phyloP scores from a whole-genome alignment of 2,113 vertebrate genomes.

The Chloroceryle aenea region DNA sequence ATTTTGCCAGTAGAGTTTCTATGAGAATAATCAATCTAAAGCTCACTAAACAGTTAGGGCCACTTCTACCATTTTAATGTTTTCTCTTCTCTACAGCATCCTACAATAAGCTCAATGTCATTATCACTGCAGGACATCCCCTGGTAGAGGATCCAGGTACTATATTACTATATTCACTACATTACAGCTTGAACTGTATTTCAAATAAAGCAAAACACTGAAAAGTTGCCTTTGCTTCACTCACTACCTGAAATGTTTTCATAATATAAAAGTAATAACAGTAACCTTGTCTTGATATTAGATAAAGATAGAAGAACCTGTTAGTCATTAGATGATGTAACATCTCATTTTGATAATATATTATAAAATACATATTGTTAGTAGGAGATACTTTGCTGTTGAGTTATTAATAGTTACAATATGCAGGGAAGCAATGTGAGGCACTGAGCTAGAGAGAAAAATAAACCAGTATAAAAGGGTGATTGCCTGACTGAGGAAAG shows the following conservation, averaged over 20 bases:
- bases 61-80: background rate
- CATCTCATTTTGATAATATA: background rate
- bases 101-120: background rate
- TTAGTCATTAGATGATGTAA: accelerated
- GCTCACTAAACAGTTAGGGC: background rate
- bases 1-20: background rate
- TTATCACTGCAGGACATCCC: background rate
- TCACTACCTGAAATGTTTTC: background rate
- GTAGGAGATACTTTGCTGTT: background rate
- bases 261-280: background rate
- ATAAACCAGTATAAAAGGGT: background rate
- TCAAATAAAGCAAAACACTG: background rate
- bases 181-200: background rate
- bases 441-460: background rate
- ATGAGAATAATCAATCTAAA: background rate
- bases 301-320: no score
- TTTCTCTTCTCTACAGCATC: background rate
- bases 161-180: background rate
- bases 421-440: background rate
- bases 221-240: background rate
- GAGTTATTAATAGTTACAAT: background rate
- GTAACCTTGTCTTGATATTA: background rate
- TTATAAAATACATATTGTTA: background rate
- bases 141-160: background rate
- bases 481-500: background rate